Percentiles rank a stretch among this genome's conserved stretches.
Evolutionary conservation across 2,888 invertebrate species (phyloP).

Genomic region (Boloria selene): DNA sequence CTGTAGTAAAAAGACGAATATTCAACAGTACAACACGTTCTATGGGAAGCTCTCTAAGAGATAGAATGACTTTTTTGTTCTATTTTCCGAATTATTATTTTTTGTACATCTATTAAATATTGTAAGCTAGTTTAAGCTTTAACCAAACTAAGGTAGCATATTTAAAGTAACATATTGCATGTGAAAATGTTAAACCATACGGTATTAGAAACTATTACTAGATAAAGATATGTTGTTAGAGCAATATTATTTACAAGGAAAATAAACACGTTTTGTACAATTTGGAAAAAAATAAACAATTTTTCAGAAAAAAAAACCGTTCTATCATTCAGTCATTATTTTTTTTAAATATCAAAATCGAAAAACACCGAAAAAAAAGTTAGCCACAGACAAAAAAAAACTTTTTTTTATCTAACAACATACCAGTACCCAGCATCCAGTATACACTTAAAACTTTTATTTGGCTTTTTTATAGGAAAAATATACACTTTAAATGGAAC

Average conservation of each 20-base stretch:
- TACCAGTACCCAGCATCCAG: neutral
- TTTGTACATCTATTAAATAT: constrained; percentile 20
- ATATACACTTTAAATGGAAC: constrained; percentile 13
- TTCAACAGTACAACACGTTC: constrained; percentile 45
- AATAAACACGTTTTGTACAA: too few species aligned
- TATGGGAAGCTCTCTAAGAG: constrained; percentile 48
- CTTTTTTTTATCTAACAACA: neutral
- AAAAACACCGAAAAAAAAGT: neutral
- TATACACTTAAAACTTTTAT: constrained; percentile 20
- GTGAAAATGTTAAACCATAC: neutral
- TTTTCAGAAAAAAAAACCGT: too few species aligned
- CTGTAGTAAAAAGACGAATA: constrained; percentile 34
- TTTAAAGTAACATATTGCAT: neutral
- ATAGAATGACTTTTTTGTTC: constrained; percentile 12
- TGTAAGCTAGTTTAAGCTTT: constrained; percentile 9
- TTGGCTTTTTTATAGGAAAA: constrained; percentile 25
- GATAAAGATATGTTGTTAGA: constrained; percentile 1
- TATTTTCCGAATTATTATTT: constrained; percentile 8
- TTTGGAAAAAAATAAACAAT: too few species aligned
- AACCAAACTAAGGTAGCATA: constrained; percentile 15
- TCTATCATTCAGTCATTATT: too few species aligned
- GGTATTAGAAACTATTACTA: neutral
- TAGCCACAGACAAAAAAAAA: neutral
- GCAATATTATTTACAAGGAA: neutral
- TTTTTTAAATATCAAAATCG: neutral